These are phyloP conservation scores for Pollimyrus isidori DNA, from an alignment of 2,113 vertebrate species.

Conservation along the genomic window DNA sequence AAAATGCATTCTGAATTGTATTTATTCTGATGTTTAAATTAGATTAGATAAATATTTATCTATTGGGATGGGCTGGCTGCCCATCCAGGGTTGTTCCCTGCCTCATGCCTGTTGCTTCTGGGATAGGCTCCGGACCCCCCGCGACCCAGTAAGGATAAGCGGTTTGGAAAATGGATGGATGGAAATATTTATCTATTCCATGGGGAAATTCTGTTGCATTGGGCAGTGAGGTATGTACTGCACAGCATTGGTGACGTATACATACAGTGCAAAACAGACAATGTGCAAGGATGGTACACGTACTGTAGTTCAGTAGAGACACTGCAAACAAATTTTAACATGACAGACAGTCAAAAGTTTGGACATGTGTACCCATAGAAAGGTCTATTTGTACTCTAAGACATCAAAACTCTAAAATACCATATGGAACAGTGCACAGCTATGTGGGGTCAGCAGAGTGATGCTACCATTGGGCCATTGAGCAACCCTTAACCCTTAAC, in stretches of 20 bases:
- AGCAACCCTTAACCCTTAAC: neutral
- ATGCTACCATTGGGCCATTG: neutral
- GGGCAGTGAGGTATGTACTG: neutral
- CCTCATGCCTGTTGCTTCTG: no score
- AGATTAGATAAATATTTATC: neutral
- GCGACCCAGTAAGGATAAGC: no score
- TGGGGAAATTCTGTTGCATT: neutral
- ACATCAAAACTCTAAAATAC: neutral
- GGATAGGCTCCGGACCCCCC: no score
- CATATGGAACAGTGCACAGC: neutral
- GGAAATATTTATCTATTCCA: neutral
- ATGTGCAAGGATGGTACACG: neutral
- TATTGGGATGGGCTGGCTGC: neutral
- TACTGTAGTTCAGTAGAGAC: neutral
- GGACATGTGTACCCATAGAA: neutral
- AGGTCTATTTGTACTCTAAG: neutral
- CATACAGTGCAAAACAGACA: neutral
- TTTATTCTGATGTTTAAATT: neutral
- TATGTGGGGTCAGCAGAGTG: neutral
- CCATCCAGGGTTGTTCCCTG: no score
- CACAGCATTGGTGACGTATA: neutral
- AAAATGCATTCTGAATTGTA: neutral
- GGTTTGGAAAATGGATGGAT: no score
- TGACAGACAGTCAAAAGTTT: neutral
- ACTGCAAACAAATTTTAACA: neutral